Conservation (phyloP, 2,113 vertebrate genomes). For the Gracilinanus agilis region DNA sequence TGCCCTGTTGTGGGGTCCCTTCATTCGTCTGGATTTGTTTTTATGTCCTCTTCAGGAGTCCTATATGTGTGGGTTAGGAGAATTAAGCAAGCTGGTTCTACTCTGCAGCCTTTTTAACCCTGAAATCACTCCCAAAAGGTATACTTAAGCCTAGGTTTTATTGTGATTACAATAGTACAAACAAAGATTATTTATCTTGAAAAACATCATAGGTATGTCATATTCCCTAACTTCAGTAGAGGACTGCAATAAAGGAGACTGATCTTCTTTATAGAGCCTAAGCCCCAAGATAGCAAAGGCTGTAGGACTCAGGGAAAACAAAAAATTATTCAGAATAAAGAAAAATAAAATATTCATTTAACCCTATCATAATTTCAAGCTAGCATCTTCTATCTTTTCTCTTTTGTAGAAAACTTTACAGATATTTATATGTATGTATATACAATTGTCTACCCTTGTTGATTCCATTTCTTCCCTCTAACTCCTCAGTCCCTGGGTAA, state of each 20-base stretch:
- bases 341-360: neutral
- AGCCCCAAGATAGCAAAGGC: neutral
- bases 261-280: neutral
- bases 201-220: neutral
- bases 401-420: neutral
- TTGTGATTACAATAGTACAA: neutral
- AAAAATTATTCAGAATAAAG: neutral
- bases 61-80: no score
- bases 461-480: neutral
- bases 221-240: neutral
- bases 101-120: no score
- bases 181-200: neutral
- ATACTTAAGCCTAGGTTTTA: neutral
- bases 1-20: no score
- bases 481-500: neutral
- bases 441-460: neutral
- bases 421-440: neutral
- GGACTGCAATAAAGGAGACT: neutral
- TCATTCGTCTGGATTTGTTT: no score
- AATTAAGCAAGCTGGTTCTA: no score
- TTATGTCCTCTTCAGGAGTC: no score
- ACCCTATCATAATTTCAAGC: neutral
- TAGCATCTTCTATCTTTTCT: neutral
- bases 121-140: neutral
- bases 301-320: neutral